These are phyloP conservation scores for Lepidurus packardi DNA, from an alignment of 1,140 invertebrate genomes.

Conservation along the genomic window DNA sequence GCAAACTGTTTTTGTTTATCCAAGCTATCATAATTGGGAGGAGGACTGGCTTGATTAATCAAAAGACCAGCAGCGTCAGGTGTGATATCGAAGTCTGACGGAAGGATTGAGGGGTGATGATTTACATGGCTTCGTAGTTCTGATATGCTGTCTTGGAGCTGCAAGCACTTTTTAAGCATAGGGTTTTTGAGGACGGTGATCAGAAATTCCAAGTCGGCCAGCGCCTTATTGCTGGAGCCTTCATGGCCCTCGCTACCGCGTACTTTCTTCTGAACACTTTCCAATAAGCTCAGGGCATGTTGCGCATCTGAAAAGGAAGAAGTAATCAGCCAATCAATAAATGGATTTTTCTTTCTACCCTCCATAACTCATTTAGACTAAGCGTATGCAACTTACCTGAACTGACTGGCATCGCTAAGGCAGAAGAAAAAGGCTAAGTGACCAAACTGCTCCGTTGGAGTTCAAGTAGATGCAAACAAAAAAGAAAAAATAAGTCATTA, in stretches of 20 bases:
- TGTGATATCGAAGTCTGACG: slow-evolving; percentile 84
- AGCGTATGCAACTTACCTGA: slow-evolving; percentile 26
- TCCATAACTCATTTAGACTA: not conserved
- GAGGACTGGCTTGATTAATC: slow-evolving; percentile 45
- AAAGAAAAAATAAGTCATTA: not conserved
- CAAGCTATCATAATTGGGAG: slow-evolving; percentile 27
- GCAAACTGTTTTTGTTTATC: slow-evolving; percentile 24
- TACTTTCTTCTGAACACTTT: slow-evolving; percentile 68
- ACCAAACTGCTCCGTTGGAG: not conserved
- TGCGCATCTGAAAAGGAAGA: slow-evolving; percentile 44
- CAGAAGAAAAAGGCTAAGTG: slow-evolving; percentile 20
- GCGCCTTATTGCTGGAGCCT: slow-evolving; percentile 62
- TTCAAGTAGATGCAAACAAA: not conserved
- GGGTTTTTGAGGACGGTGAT: slow-evolving; percentile 86
- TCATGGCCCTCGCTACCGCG: slow-evolving; percentile 54
- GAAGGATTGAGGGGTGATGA: slow-evolving; percentile 83
- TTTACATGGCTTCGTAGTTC: slow-evolving; percentile 72
- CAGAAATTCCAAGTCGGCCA: slow-evolving; percentile 76
- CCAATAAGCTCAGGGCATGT: slow-evolving; percentile 65
- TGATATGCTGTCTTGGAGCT: slow-evolving; percentile 63
- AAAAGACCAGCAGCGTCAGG: slow-evolving; percentile 57
- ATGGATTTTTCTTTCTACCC: not conserved
- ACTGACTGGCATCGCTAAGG: slow-evolving; percentile 30
- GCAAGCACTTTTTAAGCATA: slow-evolving; percentile 72
- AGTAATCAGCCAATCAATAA: not conserved